phyloP scores from a whole-genome alignment of 2,113 vertebrate species.

The Physeter macrocephalus region DNA sequence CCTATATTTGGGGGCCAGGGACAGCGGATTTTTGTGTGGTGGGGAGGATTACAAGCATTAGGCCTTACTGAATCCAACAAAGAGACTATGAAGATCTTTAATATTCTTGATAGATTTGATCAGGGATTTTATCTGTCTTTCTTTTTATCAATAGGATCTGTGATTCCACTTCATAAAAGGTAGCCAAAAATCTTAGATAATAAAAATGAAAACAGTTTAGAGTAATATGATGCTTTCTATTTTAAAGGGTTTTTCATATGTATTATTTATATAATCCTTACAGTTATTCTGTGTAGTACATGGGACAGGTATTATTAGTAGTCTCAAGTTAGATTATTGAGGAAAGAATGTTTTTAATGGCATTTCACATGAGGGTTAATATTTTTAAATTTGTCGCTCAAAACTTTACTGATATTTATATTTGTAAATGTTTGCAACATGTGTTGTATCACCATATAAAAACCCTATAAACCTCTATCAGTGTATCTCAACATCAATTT shows the following conservation, averaged over 20 bases:
- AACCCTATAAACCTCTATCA: background rate
- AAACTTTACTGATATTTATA: background rate
- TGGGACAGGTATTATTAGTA: background rate
- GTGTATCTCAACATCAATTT: background rate
- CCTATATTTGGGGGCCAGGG: background rate
- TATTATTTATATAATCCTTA: background rate
- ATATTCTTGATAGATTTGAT: background rate
- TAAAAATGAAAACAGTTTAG: background rate
- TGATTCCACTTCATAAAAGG: background rate
- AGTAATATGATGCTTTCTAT: background rate
- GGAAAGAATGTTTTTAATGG: background rate
- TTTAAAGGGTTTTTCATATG: background rate
- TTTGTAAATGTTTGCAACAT: background rate
- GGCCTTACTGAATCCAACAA: background rate
- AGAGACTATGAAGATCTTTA: background rate
- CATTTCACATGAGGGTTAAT: background rate
- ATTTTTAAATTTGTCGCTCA: background rate
- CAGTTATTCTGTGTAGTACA: background rate
- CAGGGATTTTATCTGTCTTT: background rate
- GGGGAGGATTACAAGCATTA: background rate
- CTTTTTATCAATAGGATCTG: background rate
- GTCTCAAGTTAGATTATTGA: background rate
- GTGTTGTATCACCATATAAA: background rate
- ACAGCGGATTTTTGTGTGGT: fast-evolving
- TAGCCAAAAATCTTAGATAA: background rate